Conservation (phyloP, 2,888 invertebrate species). For the Platypus cylindrus region DNA sequence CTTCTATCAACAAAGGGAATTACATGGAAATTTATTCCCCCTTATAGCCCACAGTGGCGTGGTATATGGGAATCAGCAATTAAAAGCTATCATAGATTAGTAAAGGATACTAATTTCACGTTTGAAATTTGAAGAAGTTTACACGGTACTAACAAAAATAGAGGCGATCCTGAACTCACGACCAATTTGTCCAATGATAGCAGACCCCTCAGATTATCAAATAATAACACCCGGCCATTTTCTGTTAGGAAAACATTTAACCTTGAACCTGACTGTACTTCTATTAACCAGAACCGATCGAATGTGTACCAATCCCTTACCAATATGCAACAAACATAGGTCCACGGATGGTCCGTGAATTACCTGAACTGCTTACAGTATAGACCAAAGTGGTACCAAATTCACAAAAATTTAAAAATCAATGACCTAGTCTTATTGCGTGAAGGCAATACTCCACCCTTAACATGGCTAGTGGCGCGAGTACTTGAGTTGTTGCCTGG, state of each 20-base stretch:
- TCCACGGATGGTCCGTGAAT: slow-evolving; percentile 10
- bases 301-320: slow-evolving; percentile 4
- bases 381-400: slow-evolving; percentile 8
- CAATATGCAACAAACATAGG: slow-evolving; percentile 7
- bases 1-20: too few species aligned
- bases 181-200: too few species aligned
- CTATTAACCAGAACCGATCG: slow-evolving; percentile 1
- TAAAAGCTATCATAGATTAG: too few species aligned
- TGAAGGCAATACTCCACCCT: slow-evolving; percentile 8
- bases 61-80: background rate
- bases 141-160: too few species aligned
- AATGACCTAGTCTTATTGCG: slow-evolving; percentile 8
- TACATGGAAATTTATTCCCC: too few species aligned
- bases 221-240: too few species aligned
- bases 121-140: too few species aligned
- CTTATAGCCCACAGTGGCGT: background rate
- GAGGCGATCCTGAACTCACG: too few species aligned
- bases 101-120: too few species aligned
- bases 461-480: slow-evolving; percentile 8
- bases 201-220: too few species aligned
- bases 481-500: slow-evolving; percentile 5
- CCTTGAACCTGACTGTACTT: background rate
- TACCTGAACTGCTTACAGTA: slow-evolving; percentile 11
- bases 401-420: slow-evolving; percentile 4
- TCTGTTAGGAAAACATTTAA: too few species aligned